A percentile compares a stretch with the other conserved stretches of the same genome.
Evolutionary conservation across 1,140 invertebrate genomes (phyloP).

Genomic region (Caenorhabditis brenneri): DNA sequence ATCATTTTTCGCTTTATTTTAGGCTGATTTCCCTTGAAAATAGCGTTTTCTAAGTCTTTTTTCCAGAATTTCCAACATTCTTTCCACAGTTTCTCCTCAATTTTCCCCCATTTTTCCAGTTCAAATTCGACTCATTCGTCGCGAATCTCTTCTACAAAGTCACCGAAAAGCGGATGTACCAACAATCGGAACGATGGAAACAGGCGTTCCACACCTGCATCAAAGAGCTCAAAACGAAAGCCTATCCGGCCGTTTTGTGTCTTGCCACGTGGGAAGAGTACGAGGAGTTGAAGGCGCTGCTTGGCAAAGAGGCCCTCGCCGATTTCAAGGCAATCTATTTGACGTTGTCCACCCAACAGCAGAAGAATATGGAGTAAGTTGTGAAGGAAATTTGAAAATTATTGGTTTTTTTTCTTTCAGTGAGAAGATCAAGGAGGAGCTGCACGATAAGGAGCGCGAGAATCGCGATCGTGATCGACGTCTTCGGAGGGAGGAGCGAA

Average conservation of each 20-base stretch:
- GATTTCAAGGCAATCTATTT: constrained; percentile 11
- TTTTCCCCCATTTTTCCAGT: not conserved
- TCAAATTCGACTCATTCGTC: constrained; percentile 27
- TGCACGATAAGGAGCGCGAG: constrained; percentile 14
- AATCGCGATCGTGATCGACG: not conserved
- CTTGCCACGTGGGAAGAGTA: constrained; percentile 2
- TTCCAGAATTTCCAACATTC: not conserved
- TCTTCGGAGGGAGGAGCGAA: not conserved
- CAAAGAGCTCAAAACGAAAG: constrained; percentile 2
- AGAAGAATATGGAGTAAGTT: constrained; percentile 23
- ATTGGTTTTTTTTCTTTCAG: not conserved
- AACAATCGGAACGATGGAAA: constrained; percentile 25
- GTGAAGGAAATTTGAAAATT: not conserved
- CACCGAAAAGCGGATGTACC: constrained; percentile 19
- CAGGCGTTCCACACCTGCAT: constrained; percentile 3
- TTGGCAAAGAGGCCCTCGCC: not conserved
- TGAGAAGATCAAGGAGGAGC: constrained; percentile 33
- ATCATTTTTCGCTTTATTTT: too few species aligned
- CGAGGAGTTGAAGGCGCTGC: not conserved
- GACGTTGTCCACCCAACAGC: not conserved
- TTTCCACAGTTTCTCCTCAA: not conserved
- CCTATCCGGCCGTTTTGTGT: not conserved
- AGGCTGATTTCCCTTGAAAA: too few species aligned
- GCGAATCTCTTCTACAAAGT: constrained; percentile 14
- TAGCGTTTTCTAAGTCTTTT: too few species aligned